Base-by-base conservation (phyloP, 2,888 invertebrate genomes). In the Abscondita cerata region DNA sequence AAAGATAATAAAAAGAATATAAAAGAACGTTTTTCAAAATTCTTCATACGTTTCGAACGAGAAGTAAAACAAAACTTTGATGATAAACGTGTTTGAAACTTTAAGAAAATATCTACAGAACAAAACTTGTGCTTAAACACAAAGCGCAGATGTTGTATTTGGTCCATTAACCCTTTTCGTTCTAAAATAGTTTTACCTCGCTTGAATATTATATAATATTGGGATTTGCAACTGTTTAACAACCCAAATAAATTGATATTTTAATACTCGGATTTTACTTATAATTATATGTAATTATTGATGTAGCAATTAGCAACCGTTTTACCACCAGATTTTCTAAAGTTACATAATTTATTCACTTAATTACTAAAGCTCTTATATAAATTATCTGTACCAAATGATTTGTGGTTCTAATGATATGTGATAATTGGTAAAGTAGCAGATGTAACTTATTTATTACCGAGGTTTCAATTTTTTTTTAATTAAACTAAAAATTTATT, bases 141-240 rank as follows among this genome's bases (percentile, higher is more conserved):
- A 44, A 44, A 44, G 18, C 18, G 44, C 44, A 44, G 44, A 44
- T 44, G 44, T 44, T 44, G 44, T 18, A 44, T 44, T 44, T 44
- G 44, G 44, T 18, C 44, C 44, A 44, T 44, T 44, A 44, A 44
- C 44, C 44, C 44, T 44, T 44, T 44, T 44, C 44, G n/a, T 19
- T 19, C 44, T 44, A 44, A 6, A 44, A 44, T 18, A 44, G 44
- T 44, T 44, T 18, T 44, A 16, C n/a, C 44, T 44, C 19, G 18
- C 19, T 18, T 19, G 4, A 44, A 3, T 18, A 18, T 44, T 44
- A 18, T 25, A 4, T 25, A 4, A 25, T 2, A 25, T 25, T n/a
- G n/a, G n/a, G n/a, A 25, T 25, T 25, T 25, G 2, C 6, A 6
- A 4, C 25, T 25, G 6, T 25, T 25, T 25, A 4, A 25, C 4